Base-by-base conservation (phyloP, 2,797 vertebrate species). In the Podarcis lilfordi region DNA sequence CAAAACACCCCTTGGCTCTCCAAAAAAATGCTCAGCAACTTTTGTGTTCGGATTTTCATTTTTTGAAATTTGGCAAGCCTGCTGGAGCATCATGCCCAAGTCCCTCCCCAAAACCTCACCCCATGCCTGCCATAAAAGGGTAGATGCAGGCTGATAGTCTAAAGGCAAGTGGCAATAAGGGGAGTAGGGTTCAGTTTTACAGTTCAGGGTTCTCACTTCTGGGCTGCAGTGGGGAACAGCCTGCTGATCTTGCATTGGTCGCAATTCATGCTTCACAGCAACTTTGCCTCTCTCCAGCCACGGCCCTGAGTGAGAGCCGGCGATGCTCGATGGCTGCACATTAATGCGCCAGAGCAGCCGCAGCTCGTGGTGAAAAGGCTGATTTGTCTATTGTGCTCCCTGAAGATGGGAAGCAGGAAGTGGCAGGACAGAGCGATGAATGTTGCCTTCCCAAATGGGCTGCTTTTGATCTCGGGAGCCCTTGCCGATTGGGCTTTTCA, bases 361-460 rank as follows among this genome's bases (percentile, higher is more conserved):
- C 85, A 88, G 86, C 89, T 86, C 71, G 3, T 66, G 86, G 55
- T 78, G 93, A 92, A 93, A 87, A 92, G 89, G 83, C 82, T 43
- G 89, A 91, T 88, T 94, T 96, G 94, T 95, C 93, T 85, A 35
- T 89, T 92, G 82, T 95, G 89, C 83, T 83, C 81, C 82, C 85
- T 74, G 29, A 69, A 94, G 89, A 91, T 85, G 90, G 43, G 80
- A 92, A 88, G 88, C 93, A 94, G 94, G 93, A 95, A 96, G 86
- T 64, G 32, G 84, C 76, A 80, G 80, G 40, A 92, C 45, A 81
- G 91, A 94, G 84, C 89, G 32, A 59, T 50, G 74, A 88, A 81
- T 90, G 93, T 92, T 94, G 92, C 86, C 88, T 94, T 89, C 88
- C 32, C 90, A 85, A 88, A 89, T 79, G 89, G 89, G 55, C 76